These are phyloP conservation scores for Hedychridium roseum DNA, from an alignment of 2,888 invertebrate genomes.

Conservation along the genomic window DNA sequence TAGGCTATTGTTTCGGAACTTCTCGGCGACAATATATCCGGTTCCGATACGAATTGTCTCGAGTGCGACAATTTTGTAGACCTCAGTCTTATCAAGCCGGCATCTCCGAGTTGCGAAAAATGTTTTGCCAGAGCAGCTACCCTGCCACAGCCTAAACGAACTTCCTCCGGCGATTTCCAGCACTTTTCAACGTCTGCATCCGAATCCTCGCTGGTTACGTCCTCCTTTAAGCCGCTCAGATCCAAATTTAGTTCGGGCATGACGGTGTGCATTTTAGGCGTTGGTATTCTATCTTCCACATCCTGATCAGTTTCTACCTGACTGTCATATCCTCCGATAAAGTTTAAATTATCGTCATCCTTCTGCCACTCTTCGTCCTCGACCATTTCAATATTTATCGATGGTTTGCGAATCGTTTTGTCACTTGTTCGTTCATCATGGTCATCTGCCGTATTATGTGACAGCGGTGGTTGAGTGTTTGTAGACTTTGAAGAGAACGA, in stretches of 20 bases:
- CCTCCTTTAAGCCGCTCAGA: slow-evolving; percentile 56
- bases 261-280: slow-evolving; percentile 34
- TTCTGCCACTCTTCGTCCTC: slow-evolving; percentile 6
- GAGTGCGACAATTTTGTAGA: slow-evolving; percentile 44
- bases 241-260: slow-evolving; percentile 60
- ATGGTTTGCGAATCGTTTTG: background rate
- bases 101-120: slow-evolving; percentile 66
- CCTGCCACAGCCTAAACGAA: slow-evolving; percentile 73
- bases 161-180: slow-evolving; percentile 77
- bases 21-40: slow-evolving; percentile 53
- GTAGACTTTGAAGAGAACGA: too few relatives aligned
- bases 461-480: too few relatives aligned
- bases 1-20: slow-evolving; percentile 21
- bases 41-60: slow-evolving; percentile 58
- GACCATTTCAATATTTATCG: background rate
- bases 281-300: too few relatives aligned
- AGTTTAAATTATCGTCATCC: too few relatives aligned
- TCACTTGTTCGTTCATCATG: slow-evolving; percentile 10
- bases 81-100: slow-evolving; percentile 56
- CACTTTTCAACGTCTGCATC: slow-evolving; percentile 64
- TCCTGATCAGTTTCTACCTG: background rate
- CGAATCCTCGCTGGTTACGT: slow-evolving; percentile 43
- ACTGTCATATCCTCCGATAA: too few relatives aligned
- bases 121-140: slow-evolving; percentile 77
- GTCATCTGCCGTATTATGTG: too few relatives aligned